Conservation (phyloP, 2,888 invertebrate genomes). For the Leptarthrus brevirostris region DNA sequence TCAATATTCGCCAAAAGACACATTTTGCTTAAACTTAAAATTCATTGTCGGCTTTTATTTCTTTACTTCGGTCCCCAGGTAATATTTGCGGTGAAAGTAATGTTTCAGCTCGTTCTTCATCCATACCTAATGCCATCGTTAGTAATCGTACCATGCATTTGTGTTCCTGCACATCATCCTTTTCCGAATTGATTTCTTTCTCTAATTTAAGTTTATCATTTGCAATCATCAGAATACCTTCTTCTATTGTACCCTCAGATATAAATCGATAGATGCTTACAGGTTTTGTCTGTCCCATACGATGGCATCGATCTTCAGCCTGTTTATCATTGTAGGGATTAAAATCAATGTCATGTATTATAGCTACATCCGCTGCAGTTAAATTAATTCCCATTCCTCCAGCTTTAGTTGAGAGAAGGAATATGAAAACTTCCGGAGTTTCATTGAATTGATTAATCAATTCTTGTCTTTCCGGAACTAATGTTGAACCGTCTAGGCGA, state of each 20-base stretch:
- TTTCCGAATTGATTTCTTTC: constrained; percentile 74
- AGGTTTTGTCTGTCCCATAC: constrained; percentile 82
- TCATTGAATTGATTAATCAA: constrained; percentile 89
- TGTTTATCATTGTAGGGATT: constrained; percentile 99
- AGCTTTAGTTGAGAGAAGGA: constrained; percentile 91
- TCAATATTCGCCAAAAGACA: neutral
- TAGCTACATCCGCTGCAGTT: constrained; percentile 93
- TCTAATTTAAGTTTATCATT: constrained; percentile 92
- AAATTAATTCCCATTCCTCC: constrained; percentile 97
- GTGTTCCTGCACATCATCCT: constrained; percentile 73
- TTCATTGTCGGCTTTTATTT: neutral
- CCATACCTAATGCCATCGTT: constrained; percentile 80
- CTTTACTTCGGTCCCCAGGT: constrained; percentile 53
- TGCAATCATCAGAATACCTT: constrained; percentile 90
- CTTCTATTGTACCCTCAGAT: constrained; percentile 89
- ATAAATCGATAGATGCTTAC: constrained; percentile 89
- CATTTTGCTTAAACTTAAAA: constrained; percentile 4
- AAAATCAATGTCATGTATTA: constrained; percentile 97
- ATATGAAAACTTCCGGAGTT: constrained; percentile 84
- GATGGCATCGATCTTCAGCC: constrained; percentile 90
- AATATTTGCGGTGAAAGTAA: constrained; percentile 58
- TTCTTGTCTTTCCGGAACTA: constrained; percentile 86
- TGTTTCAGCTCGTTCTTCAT: constrained; percentile 58
- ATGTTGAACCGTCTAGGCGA: constrained; percentile 90
- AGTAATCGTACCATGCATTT: constrained; percentile 84